phyloP scores from a whole-genome alignment of 2,797 vertebrate genomes.

The Acestrorhynchus altus region DNA sequence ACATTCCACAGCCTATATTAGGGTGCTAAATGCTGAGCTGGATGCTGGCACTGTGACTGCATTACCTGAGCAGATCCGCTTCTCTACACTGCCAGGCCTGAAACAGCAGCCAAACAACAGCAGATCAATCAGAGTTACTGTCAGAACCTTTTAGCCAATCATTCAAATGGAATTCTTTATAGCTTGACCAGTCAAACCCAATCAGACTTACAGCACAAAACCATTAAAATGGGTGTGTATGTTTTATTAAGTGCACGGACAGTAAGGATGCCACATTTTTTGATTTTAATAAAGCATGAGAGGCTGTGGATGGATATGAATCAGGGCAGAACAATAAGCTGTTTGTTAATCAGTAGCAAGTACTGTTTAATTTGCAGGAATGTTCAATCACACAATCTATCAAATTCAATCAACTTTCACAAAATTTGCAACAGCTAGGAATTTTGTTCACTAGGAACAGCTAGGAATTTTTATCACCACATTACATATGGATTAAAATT shows the following conservation, averaged over 20 bases:
- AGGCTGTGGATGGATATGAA: neutral
- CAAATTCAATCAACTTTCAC: too few relatives aligned
- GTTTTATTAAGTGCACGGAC: neutral
- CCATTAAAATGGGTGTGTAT: slow-evolving; percentile 12
- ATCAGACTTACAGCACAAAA: slow-evolving; percentile 8
- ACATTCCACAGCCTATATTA: neutral
- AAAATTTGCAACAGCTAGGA: too few relatives aligned
- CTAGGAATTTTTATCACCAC: too few relatives aligned
- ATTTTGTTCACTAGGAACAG: too few relatives aligned
- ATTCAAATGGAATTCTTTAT: slow-evolving; percentile 29
- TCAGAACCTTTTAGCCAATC: slow-evolving; percentile 24
- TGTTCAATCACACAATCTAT: too few relatives aligned
- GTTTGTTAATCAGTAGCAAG: neutral
- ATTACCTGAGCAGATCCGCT: slow-evolving; percentile 18
- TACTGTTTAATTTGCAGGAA: too few relatives aligned
- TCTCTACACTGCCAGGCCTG: slow-evolving; percentile 19
- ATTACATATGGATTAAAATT: too few relatives aligned
- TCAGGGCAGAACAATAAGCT: neutral
- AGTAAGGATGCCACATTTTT: neutral
- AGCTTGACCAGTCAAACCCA: slow-evolving; percentile 21
- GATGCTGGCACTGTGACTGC: slow-evolving; percentile 5
- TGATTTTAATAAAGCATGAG: neutral
- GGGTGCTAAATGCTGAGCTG: neutral
- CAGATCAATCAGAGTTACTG: slow-evolving; percentile 57
- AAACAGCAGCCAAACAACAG: slow-evolving; percentile 27